These are phyloP conservation scores for Zoroaster sp. DNA, from an alignment of 53 echinoderm and acorn worm genomes.

Conservation along the genomic window DNA sequence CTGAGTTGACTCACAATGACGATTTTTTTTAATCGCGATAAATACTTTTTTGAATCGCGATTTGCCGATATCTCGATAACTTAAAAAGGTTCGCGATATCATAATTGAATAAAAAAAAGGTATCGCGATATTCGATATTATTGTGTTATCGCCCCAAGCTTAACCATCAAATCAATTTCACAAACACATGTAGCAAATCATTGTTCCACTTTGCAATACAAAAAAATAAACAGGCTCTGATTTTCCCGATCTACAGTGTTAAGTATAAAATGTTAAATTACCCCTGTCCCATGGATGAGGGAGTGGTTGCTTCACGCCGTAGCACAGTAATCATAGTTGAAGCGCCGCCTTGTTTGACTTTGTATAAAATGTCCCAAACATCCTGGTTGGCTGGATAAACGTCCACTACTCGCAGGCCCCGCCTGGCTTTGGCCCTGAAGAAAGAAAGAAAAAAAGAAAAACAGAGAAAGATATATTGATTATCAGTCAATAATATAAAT, in stretches of 20 bases:
- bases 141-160: no score
- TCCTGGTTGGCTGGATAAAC: slow-evolving; percentile 39
- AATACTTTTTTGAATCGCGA: no score
- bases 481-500: not conserved
- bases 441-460: not conserved
- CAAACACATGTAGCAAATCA: no score
- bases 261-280: not conserved
- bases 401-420: slow-evolving; percentile 30
- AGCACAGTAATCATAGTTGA: slow-evolving; percentile 52
- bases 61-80: no score
- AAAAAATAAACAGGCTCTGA: not conserved
- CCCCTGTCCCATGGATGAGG: slow-evolving; percentile 31
- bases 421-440: slow-evolving; percentile 63
- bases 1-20: no score
- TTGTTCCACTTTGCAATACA: no score
- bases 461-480: not conserved
- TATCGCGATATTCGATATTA: no score
- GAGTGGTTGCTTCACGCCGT: not conserved
- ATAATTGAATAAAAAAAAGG: no score
- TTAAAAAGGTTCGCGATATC: no score
- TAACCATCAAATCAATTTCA: no score
- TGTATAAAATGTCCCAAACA: slow-evolving; percentile 17
- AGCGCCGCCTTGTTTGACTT: slow-evolving; percentile 48
- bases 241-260: no score
- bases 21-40: no score